phyloP scores from a whole-genome alignment of 2,888 invertebrate genomes.

The Tethea ocularis region DNA sequence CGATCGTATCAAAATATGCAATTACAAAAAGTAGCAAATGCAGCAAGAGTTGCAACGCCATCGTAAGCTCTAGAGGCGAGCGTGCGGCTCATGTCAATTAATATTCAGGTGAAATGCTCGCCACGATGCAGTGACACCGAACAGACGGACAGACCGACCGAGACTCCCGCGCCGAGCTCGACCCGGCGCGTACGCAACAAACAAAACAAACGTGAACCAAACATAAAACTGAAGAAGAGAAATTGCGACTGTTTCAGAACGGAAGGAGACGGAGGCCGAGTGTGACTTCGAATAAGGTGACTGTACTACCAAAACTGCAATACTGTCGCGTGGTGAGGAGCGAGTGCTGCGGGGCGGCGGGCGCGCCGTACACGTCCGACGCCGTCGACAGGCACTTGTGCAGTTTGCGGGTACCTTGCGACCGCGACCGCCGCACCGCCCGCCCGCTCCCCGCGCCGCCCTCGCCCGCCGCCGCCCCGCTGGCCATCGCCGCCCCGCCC shows the following conservation, averaged over 20 bases:
- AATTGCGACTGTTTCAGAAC: constrained; percentile 80
- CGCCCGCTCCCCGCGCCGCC: constrained; percentile 48
- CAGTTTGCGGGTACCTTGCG: constrained; percentile 97
- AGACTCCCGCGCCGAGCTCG: background rate
- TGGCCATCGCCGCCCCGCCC: constrained; percentile 77
- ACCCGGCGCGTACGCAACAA: constrained; percentile 19
- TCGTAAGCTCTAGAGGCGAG: background rate
- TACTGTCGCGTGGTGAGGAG: constrained; percentile 94
- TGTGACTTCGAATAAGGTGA: constrained; percentile 81
- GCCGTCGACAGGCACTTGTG: constrained; percentile 96
- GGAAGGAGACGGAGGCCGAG: constrained; percentile 65
- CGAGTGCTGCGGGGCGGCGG: constrained; percentile 85
- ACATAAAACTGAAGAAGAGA: constrained; percentile 45
- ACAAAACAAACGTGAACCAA: constrained; percentile 42
- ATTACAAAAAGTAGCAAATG: constrained; percentile 16
- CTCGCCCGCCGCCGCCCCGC: constrained; percentile 48
- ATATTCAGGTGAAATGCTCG: constrained; percentile 15
- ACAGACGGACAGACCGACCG: background rate
- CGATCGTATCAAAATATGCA: constrained; percentile 28
- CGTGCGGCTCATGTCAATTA: background rate
- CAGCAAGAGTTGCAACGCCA: background rate
- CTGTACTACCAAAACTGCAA: constrained; percentile 98
- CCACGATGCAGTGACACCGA: constrained; percentile 22
- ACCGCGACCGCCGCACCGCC: constrained; percentile 91
- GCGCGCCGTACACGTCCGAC: constrained; percentile 89